Conservation (phyloP, 2,113 vertebrate species). For the Megaleporinus macrocephalus region DNA sequence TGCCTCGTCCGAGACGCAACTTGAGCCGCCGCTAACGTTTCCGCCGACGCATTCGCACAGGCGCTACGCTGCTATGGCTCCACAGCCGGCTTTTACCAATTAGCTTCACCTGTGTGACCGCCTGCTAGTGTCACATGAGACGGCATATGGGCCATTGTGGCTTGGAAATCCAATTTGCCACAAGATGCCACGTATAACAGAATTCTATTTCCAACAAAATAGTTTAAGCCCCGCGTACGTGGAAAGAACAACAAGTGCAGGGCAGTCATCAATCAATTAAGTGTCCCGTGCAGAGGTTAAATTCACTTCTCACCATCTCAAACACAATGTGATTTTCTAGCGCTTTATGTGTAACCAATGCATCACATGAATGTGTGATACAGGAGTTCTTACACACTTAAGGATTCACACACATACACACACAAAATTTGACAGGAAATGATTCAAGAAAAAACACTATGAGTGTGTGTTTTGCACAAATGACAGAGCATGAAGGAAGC, state of each 20-base stretch:
- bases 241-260: background rate
- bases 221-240: constrained; percentile 22
- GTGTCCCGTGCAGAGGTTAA: background rate
- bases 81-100: constrained; percentile 21
- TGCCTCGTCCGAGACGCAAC: constrained; percentile 36
- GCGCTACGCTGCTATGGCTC: constrained; percentile 9
- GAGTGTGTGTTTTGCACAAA: no score
- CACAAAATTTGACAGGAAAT: no score
- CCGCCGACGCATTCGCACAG: background rate
- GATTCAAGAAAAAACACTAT: no score
- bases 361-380: background rate
- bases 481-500: no score
- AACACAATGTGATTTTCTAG: background rate
- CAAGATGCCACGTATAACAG: background rate
- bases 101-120: constrained; percentile 15
- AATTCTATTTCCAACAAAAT: constrained; percentile 21
- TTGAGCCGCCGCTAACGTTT: constrained; percentile 30
- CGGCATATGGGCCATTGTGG: background rate
- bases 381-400: no score
- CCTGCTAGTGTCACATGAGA: constrained; percentile 29
- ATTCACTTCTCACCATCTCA: constrained; percentile 12
- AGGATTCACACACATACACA: background rate
- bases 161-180: constrained; percentile 31
- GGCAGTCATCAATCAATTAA: constrained; percentile 9
- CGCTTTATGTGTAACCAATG: constrained; percentile 1